phyloP scores from a whole-genome alignment of 2,888 invertebrate species.

The Drosophila mercatorum region DNA sequence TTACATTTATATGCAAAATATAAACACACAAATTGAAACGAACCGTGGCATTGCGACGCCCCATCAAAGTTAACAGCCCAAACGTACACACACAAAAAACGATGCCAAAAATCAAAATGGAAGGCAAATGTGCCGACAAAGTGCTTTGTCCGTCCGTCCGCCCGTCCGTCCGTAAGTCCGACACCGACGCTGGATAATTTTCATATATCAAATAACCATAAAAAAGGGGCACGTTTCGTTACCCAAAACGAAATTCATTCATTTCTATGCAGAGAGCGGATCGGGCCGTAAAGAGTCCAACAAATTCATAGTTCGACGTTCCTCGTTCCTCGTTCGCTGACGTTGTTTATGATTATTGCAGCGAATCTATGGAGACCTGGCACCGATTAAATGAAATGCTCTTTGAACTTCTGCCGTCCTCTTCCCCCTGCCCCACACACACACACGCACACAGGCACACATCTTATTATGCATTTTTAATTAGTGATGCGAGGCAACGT shows the following conservation, averaged over 20 bases:
- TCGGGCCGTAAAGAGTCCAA: constrained; percentile 69
- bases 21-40: constrained; percentile 53
- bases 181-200: constrained; percentile 57
- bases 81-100: constrained; percentile 27
- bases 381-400: constrained; percentile 58
- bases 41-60: constrained; percentile 34
- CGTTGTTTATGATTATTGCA: constrained; percentile 77
- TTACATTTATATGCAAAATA: constrained; percentile 70
- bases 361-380: constrained; percentile 39
- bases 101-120: constrained; percentile 36
- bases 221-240: constrained; percentile 69
- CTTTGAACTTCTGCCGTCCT: constrained; percentile 57
- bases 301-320: constrained; percentile 70
- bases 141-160: constrained; percentile 34
- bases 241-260: constrained; percentile 57
- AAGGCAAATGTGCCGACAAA: constrained; percentile 75
- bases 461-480: constrained; percentile 71
- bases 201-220: constrained; percentile 74
- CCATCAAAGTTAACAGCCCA: constrained; percentile 55
- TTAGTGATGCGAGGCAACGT: constrained; percentile 59
- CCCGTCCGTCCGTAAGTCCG: constrained; percentile 23
- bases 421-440: background rate
- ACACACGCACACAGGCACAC: background rate
- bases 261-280: constrained; percentile 66
- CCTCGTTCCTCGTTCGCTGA: constrained; percentile 31